Evolutionary conservation across 2,888 invertebrate species (phyloP).

Genomic region (Bedellia somnulentella): DNA sequence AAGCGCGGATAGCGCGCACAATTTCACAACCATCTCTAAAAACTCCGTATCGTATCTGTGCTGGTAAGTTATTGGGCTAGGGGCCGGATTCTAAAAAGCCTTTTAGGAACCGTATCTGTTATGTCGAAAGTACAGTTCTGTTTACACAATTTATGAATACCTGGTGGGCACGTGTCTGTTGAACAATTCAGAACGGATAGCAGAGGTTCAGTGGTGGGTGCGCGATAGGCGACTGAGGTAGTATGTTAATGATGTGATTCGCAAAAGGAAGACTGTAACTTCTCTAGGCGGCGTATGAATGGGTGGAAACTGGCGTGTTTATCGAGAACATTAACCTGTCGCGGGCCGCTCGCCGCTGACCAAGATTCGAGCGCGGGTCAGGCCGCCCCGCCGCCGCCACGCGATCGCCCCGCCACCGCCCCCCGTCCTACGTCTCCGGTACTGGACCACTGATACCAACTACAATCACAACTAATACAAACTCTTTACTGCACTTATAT

Average conservation of each 20-base stretch:
- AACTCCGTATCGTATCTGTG: constrained; percentile 23
- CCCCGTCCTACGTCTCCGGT: constrained; percentile 10
- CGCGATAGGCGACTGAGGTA: too few relatives aligned
- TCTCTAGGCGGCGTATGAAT: constrained; percentile 2
- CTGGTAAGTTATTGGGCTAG: constrained; percentile 23
- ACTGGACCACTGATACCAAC: too few relatives aligned
- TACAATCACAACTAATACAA: too few relatives aligned
- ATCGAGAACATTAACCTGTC: constrained; percentile 28
- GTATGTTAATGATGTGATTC: too few relatives aligned
- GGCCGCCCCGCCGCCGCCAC: constrained; percentile 10
- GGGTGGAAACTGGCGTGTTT: constrained; percentile 22
- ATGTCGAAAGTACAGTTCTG: not conserved
- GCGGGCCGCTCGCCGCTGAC: constrained; percentile 19
- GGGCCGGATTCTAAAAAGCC: constrained; percentile 21
- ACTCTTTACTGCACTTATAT: too few relatives aligned
- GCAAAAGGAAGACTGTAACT: not conserved
- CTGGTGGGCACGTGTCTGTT: too few relatives aligned
- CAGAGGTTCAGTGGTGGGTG: too few relatives aligned
- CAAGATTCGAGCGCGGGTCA: constrained; percentile 21
- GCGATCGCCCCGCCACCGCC: too few relatives aligned
- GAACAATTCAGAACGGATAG: too few relatives aligned
- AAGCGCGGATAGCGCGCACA: constrained; percentile 20
- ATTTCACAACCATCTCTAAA: constrained; percentile 39
- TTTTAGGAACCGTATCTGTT: constrained; percentile 22
- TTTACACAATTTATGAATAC: too few relatives aligned